Evolutionary conservation across 2,797 vertebrate species (phyloP).

Genomic region (Sardinella longiceps): DNA sequence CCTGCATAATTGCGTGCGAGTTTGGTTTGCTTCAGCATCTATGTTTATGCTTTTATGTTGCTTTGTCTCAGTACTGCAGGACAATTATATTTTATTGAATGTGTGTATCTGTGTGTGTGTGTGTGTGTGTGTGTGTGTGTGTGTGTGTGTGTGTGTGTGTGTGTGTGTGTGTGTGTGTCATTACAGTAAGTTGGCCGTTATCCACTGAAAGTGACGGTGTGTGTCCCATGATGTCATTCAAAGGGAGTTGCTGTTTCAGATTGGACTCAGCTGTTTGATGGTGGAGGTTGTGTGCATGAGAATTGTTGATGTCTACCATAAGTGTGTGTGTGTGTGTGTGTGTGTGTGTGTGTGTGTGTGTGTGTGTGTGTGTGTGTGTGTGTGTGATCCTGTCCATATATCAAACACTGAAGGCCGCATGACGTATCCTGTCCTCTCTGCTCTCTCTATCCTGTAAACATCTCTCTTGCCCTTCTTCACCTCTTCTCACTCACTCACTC

Average conservation of each 20-base stretch:
- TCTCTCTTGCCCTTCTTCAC: neutral
- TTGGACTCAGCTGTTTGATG: conserved; percentile 24
- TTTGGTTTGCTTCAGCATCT: conserved; percentile 13
- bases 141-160: neutral
- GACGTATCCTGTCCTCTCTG: neutral
- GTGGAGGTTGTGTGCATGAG: neutral
- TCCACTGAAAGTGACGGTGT: neutral
- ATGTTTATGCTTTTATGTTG: neutral
- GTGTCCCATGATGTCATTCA: conserved; percentile 4
- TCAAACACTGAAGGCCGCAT: neutral
- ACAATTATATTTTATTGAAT: neutral
- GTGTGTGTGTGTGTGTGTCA: neutral
- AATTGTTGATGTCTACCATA: neutral
- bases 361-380: neutral
- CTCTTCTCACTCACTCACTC: neutral
- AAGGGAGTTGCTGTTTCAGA: neutral
- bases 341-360: neutral
- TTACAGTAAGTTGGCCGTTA: neutral
- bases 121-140: neutral
- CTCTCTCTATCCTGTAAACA: neutral
- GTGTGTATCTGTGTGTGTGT: neutral
- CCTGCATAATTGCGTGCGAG: conserved; percentile 2
- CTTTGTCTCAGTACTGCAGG: neutral
- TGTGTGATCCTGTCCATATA: neutral
- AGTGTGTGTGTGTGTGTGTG: neutral